Evolutionary conservation across 2,113 vertebrate genomes (phyloP).

Genomic region (Apteryx mantelli): DNA sequence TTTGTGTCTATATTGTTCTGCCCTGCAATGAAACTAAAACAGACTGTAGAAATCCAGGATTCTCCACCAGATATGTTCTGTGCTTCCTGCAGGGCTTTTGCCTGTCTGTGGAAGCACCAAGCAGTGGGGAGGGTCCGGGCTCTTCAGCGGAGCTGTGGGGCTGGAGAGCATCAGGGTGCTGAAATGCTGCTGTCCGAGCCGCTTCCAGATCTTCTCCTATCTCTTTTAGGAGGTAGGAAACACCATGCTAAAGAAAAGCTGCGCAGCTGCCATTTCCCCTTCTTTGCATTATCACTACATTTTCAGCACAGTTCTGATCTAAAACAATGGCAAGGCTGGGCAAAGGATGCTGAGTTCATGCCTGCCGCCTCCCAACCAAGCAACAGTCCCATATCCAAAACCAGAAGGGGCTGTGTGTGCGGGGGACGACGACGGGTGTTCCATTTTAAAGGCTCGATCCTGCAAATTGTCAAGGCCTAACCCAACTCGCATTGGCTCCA

Average conservation of each 20-base stretch:
- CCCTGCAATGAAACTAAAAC: neutral
- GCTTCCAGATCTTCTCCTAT: neutral
- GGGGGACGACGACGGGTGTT: neutral
- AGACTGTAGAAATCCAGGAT: neutral
- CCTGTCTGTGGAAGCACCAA: neutral
- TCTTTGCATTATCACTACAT: neutral
- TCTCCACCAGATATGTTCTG: neutral
- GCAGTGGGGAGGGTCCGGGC: fast-evolving
- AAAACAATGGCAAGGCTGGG: neutral
- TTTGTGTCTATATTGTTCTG: neutral
- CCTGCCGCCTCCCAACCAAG: neutral
- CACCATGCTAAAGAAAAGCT: neutral
- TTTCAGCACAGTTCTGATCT: neutral
- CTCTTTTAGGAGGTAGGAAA: neutral
- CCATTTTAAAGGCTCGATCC: neutral
- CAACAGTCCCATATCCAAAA: neutral
- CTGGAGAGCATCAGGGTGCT: neutral
- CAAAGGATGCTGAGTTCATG: fast-evolving
- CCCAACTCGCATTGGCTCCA: neutral
- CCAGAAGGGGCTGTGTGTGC: neutral
- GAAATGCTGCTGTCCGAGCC: neutral
- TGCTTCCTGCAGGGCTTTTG: neutral
- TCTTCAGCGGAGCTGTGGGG: fast-evolving
- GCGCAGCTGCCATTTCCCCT: neutral
- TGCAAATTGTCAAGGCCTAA: neutral